Base-by-base conservation (phyloP, 1,140 invertebrate species). In the Drosophila littoralis region DNA sequence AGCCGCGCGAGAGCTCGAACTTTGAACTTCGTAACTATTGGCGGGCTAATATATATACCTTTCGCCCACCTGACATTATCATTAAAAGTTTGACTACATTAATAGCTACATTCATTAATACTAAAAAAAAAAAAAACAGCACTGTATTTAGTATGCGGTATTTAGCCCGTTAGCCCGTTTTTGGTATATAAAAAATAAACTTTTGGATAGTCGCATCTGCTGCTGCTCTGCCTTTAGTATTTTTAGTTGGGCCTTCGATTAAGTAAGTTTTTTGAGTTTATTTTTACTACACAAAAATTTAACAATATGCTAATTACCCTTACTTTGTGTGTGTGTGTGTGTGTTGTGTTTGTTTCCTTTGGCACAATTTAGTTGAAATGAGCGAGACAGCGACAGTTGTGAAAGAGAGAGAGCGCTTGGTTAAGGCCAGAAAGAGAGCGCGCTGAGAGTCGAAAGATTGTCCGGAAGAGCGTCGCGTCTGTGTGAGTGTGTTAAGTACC, bases 401-500 rank as follows among this genome's bases (percentile, higher is more conserved):
- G 15, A 33, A 40, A 43, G 50, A 36, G 43, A 17, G 35, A 36
- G 15, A 38, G 32, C 35, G 45, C 55, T 33, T 15, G 38, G 28
- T 33, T 33, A 58, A 54, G 52, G 33, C 40, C 46, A 63, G 58
- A 72, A 35, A 57, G 50, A 52, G 55, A 66, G 42, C 33, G 42
- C 68, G 61, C 22, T 22, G 46, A 10, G 7, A 48, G 42, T n/a
- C 43, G 32, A 66, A 40, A 58, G 74, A 67, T 77, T 77, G 70
- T 73, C 57, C 32, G 61, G 48, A 45, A 45, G 66, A 51, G 57
- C 58, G 43, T 13, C 28, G 46, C 35, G 13, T 55, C 13, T 46
- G 55, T 61, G 43, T 54, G 22, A 28, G 22, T 28, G 22, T 81
- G 60, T 82, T 77, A 63, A 64, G 67, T 78, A 74, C 64, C 84